Conservation (phyloP, 2,113 vertebrate species). For the Aleadryas rufinucha region DNA sequence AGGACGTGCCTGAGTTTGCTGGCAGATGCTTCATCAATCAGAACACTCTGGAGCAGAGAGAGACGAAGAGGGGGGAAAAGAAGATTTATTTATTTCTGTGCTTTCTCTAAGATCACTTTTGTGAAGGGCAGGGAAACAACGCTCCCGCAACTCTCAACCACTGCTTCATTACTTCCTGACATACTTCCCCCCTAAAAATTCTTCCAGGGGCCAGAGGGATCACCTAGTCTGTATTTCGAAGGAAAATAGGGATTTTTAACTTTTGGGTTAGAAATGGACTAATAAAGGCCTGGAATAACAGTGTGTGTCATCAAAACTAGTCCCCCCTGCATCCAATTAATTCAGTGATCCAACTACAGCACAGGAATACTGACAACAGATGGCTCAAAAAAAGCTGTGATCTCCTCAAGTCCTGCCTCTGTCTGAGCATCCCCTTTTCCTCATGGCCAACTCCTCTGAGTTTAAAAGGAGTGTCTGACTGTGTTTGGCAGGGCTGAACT, state of each 20-base stretch:
- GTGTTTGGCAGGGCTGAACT: background rate
- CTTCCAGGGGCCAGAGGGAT: background rate
- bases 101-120: background rate
- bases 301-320: background rate
- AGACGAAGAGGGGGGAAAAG: background rate
- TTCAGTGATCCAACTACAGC: background rate
- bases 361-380: background rate
- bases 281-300: background rate
- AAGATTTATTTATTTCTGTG: background rate
- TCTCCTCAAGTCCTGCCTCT: background rate
- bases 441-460: background rate
- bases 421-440: background rate
- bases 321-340: accelerated
- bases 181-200: background rate
- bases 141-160: background rate
- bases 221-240: background rate
- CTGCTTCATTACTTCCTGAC: background rate
- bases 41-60: slow-evolving; percentile 75
- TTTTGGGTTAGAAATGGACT: background rate
- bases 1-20: slow-evolving; percentile 70
- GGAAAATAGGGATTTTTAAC: background rate
- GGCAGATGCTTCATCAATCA: slow-evolving; percentile 83
- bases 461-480: background rate
- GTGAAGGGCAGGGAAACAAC: background rate
- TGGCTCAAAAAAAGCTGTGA: background rate